phyloP scores from a whole-genome alignment of 2,888 invertebrate genomes.

The Acrocyrtus sp. region DNA sequence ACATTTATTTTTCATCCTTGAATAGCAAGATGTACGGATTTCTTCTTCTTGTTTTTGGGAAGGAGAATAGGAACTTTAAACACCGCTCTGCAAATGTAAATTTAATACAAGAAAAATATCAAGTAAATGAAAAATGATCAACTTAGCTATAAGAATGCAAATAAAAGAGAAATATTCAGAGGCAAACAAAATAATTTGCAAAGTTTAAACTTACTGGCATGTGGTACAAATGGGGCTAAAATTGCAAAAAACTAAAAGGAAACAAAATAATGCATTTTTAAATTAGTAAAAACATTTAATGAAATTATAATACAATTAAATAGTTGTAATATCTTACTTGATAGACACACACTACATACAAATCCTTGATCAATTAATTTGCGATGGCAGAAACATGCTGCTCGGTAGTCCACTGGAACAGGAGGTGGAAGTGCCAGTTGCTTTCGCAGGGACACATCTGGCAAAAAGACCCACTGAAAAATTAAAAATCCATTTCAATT shows the following conservation, averaged over 20 bases:
- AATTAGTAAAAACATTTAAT: neutral
- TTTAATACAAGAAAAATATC: slow-evolving; percentile 17
- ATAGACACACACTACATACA: slow-evolving; percentile 97
- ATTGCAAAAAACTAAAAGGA: slow-evolving; percentile 90
- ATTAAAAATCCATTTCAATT: slow-evolving; percentile 19
- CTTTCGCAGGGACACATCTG: slow-evolving; percentile 81
- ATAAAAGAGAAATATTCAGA: too few species aligned
- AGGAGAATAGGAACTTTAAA: slow-evolving; percentile 88
- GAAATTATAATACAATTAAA: neutral
- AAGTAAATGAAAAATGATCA: too few species aligned
- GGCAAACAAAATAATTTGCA: too few species aligned
- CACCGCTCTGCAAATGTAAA: slow-evolving; percentile 81
- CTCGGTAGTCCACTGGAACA: slow-evolving; percentile 93
- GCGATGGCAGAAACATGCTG: slow-evolving; percentile 97
- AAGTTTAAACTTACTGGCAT: slow-evolving; percentile 82
- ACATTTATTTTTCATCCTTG: slow-evolving; percentile 10
- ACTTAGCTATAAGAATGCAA: too few species aligned
- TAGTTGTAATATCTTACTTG: slow-evolving; percentile 73
- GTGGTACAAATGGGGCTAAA: slow-evolving; percentile 98
- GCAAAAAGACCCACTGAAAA: slow-evolving; percentile 89
- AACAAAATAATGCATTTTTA: slow-evolving; percentile 12
- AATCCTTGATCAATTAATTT: slow-evolving; percentile 95
- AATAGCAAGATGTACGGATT: slow-evolving; percentile 64
- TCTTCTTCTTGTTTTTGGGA: slow-evolving; percentile 84
- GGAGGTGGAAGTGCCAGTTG: slow-evolving; percentile 89